These are phyloP conservation scores for Toxotes lorentzi DNA, from an alignment of 2,797 vertebrate genomes.

Conservation along the genomic window DNA sequence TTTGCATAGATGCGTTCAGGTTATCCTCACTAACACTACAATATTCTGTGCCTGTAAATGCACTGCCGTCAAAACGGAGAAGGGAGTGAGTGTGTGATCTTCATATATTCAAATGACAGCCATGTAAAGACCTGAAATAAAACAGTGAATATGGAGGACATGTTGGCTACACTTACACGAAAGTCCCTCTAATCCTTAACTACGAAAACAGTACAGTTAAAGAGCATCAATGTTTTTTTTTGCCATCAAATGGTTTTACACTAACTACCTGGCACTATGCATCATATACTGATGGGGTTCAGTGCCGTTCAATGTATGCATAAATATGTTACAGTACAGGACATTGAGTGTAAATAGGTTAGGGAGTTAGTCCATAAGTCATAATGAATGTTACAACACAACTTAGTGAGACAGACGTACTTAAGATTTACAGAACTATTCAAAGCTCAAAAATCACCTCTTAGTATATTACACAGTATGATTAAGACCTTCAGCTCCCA, in stretches of 20 bases:
- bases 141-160: slow-evolving; percentile 53
- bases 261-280: slow-evolving; percentile 62
- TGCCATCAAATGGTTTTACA: slow-evolving; percentile 62
- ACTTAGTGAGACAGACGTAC: slow-evolving; percentile 53
- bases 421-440: slow-evolving; percentile 55
- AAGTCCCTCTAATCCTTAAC: slow-evolving; percentile 68
- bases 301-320: slow-evolving; percentile 69
- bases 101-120: slow-evolving; percentile 16
- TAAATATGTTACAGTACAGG: slow-evolving; percentile 76
- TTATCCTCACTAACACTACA: slow-evolving; percentile 44
- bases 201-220: slow-evolving; percentile 67
- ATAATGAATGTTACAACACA: slow-evolving; percentile 69
- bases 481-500: slow-evolving; percentile 66
- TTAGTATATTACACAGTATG: slow-evolving; percentile 60
- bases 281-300: slow-evolving; percentile 66
- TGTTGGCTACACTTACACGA: slow-evolving; percentile 60
- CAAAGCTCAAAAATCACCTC: slow-evolving; percentile 51
- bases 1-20: slow-evolving; percentile 82
- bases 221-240: slow-evolving; percentile 51
- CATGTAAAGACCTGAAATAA: slow-evolving; percentile 37
- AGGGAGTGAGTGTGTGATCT: neutral
- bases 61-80: slow-evolving; percentile 15
- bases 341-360: slow-evolving; percentile 76
- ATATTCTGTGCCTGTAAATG: slow-evolving; percentile 41
- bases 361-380: slow-evolving; percentile 72